Evolutionary conservation across 2,113 vertebrate genomes (phyloP).

Genomic region (Mormyrus iriodes): DNA sequence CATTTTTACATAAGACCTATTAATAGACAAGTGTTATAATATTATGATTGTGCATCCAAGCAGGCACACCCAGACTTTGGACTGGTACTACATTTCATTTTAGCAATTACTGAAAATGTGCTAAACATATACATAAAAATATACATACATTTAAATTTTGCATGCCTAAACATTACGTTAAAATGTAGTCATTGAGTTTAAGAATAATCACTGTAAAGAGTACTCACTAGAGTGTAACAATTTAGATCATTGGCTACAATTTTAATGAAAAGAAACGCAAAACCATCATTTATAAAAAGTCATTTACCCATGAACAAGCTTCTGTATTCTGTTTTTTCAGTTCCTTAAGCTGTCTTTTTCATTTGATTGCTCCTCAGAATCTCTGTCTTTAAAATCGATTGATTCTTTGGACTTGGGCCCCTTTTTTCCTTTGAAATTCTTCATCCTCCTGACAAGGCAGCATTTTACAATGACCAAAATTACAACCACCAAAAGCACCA

Average conservation of each 20-base stretch:
- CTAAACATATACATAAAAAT: neutral
- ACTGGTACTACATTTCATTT: neutral
- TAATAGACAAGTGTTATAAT: neutral
- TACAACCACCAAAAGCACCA: slow-evolving; percentile 44
- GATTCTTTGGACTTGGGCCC: slow-evolving; percentile 26
- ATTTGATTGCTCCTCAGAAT: slow-evolving; percentile 38
- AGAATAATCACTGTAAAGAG: neutral
- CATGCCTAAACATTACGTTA: neutral
- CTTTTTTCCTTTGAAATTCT: slow-evolving; percentile 29
- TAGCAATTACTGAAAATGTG: neutral
- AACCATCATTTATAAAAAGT: too few species aligned
- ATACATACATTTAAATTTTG: neutral
- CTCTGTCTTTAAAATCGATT: slow-evolving; percentile 27
- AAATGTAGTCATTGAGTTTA: neutral
- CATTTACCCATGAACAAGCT: neutral
- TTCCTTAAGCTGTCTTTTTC: slow-evolving; percentile 32
- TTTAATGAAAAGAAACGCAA: neutral
- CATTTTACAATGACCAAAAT: slow-evolving; percentile 45
- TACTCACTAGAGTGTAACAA: neutral
- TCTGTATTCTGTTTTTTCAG: neutral
- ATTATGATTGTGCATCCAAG: neutral
- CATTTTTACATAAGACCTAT: neutral
- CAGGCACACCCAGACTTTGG: neutral
- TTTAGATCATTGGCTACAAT: neutral
- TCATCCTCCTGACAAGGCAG: slow-evolving; percentile 39